A percentile compares a stretch with the other conserved stretches of the same genome.
Evolutionary conservation across 2,113 vertebrate species (phyloP).

Genomic region (Nannospalax galili): DNA sequence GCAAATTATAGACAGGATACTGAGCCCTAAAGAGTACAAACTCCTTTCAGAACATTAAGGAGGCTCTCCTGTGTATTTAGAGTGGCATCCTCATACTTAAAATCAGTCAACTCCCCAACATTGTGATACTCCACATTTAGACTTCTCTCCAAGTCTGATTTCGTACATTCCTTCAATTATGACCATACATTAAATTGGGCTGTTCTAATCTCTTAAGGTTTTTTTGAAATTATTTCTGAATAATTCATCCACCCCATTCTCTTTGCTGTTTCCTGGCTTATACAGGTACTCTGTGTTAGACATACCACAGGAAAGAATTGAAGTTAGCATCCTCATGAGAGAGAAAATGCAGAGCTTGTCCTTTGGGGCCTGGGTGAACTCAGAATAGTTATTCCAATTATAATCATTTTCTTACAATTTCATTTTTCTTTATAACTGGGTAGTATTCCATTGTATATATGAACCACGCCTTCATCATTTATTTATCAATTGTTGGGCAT

Average conservation of each 20-base stretch:
- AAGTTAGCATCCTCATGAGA: background rate
- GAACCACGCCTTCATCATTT: background rate
- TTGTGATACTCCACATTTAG: background rate
- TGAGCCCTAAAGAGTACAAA: background rate
- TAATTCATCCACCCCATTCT: background rate
- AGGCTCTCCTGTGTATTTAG: background rate
- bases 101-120: background rate
- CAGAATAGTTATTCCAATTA: background rate
- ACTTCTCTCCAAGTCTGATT: background rate
- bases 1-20: background rate
- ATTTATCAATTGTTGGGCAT: background rate
- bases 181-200: background rate
- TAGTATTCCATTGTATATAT: background rate
- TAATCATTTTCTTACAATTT: background rate
- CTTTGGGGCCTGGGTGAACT: no score
- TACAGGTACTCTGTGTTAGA: background rate
- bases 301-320: background rate
- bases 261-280: background rate
- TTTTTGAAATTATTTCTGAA: constrained; percentile 37
- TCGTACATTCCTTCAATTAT: background rate
- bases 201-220: background rate
- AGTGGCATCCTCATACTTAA: background rate
- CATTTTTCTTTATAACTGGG: background rate
- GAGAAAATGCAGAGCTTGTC: background rate
- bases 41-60: background rate